Evolutionary conservation across 2,797 vertebrate genomes (phyloP), one percentile per base, ranked within the genome.

Genomic region (Melanotaenia pygmaea): DNA sequence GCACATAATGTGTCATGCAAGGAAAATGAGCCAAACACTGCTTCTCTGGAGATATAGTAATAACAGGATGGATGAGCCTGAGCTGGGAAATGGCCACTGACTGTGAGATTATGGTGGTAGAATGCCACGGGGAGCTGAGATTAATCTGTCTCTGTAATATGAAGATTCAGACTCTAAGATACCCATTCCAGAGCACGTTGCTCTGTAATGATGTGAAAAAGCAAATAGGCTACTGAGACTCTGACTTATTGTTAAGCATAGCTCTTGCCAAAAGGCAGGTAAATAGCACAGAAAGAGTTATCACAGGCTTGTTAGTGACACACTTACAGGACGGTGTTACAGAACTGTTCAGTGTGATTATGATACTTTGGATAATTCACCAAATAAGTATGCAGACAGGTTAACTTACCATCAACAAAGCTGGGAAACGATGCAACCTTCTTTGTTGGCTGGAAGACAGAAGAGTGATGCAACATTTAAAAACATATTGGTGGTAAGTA

Each of bases 341-440:
- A 64, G 74, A 72, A 24, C 37, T 45, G 10, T 16, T 80, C 69
- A 45, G 76, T 69, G 60, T 54, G 58, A 78, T 85, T 76, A 67
- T 43, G 74, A 54, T 81, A 65, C 75, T 76, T 64, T 73, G 38
- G 85, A 88, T 87, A 83, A 22, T 86, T 77, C 67, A 65, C 32
- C 60, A 40, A 82, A 67, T 73, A 83, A 70, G 77, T 83, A 56
- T 69, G 51, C 62, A 73, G 63, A 67, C 38, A 65, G 67, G 85
- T 74, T 61, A 65, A 92, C 97, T 97, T 93, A 99, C 98, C 98
- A 85, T 99, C 98, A 65, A 99, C 98, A 91, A 99, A 99, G 92
- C 97, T 99, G 79, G 98, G 98, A 88, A 99, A 99, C 0, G 98
- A 95, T 20, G 97, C 93, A 51, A 94, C 95, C 90, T 99, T 99